Percentiles rank a stretch among this genome's conserved stretches.
phyloP scores from a whole-genome alignment of 2,113 vertebrate genomes.

The Xenus cinereus region DNA sequence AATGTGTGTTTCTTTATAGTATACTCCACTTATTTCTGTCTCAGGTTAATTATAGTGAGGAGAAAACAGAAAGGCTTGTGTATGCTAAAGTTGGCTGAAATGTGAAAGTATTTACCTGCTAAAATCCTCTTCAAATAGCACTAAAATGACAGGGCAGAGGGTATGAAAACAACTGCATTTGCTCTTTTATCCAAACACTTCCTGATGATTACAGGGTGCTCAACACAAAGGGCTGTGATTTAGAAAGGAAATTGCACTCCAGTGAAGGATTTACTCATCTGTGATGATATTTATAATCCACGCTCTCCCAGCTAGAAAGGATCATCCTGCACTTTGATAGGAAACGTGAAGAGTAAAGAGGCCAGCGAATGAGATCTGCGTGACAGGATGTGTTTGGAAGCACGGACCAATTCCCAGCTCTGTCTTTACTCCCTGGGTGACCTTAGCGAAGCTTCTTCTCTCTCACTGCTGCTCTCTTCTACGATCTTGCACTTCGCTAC shows the following conservation, averaged over 20 bases:
- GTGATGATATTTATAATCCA: slow-evolving; percentile 49
- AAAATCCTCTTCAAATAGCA: slow-evolving; percentile 46
- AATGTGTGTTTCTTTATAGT: not conserved
- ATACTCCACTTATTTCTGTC: not conserved
- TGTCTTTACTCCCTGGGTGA: not conserved
- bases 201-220: slow-evolving; percentile 39
- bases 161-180: slow-evolving; percentile 46
- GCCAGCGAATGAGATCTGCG: not conserved
- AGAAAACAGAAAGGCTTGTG: not conserved
- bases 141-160: slow-evolving; percentile 58
- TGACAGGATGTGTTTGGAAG: not conserved
- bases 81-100: not conserved
- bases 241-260: slow-evolving; percentile 46
- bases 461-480: not conserved
- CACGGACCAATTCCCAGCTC: not conserved
- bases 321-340: not conserved
- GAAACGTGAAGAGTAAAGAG: not conserved
- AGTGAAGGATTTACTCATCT: slow-evolving; percentile 45
- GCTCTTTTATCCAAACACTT: slow-evolving; percentile 35
- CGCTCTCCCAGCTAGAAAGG: not conserved
- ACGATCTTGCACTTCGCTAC: not conserved
- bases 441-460: not conserved
- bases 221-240: slow-evolving; percentile 47
- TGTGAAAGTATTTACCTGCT: slow-evolving; percentile 43
- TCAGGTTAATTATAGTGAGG: not conserved